phyloP scores from a whole-genome alignment of 2,113 vertebrate genomes.

The Hiodon alosoides region DNA sequence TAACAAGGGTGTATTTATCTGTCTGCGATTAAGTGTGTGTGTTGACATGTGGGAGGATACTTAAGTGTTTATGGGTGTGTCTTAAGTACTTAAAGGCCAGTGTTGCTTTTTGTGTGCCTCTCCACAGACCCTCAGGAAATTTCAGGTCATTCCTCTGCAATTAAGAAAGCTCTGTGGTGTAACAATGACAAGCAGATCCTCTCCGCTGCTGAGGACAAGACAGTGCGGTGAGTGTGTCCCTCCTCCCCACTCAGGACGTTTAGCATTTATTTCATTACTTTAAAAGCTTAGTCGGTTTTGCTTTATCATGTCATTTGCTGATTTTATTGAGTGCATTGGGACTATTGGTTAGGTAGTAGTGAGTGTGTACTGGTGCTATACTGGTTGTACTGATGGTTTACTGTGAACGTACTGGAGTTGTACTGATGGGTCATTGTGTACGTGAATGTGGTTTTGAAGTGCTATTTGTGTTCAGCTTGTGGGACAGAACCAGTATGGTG shows the following conservation, averaged over 20 bases:
- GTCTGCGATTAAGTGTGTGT: neutral
- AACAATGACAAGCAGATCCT: constrained; percentile 89
- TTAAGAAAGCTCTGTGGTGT: constrained; percentile 95
- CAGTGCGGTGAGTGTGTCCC: constrained; percentile 73
- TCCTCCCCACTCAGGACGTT: neutral
- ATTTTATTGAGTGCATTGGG: neutral
- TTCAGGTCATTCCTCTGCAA: constrained; percentile 87
- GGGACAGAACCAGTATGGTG: constrained; percentile 82
- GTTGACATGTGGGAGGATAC: neutral
- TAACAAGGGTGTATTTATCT: neutral
- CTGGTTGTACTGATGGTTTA: neutral
- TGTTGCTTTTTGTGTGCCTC: neutral
- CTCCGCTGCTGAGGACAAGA: constrained; percentile 92
- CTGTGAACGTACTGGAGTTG: neutral
- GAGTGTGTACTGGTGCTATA: neutral
- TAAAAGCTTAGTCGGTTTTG: too few species aligned
- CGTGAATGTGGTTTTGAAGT: neutral
- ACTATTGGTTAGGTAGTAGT: neutral
- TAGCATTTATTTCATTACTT: too few species aligned
- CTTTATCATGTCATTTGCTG: neutral
- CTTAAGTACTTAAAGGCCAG: neutral
- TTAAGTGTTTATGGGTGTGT: neutral
- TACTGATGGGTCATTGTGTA: neutral
- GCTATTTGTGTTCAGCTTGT: constrained; percentile 66
- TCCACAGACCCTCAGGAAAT: constrained; percentile 80